These are phyloP conservation scores for Umimayanthus chanpuru DNA, from an alignment of 92 coral and sea anemone species.

Conservation along the genomic window DNA sequence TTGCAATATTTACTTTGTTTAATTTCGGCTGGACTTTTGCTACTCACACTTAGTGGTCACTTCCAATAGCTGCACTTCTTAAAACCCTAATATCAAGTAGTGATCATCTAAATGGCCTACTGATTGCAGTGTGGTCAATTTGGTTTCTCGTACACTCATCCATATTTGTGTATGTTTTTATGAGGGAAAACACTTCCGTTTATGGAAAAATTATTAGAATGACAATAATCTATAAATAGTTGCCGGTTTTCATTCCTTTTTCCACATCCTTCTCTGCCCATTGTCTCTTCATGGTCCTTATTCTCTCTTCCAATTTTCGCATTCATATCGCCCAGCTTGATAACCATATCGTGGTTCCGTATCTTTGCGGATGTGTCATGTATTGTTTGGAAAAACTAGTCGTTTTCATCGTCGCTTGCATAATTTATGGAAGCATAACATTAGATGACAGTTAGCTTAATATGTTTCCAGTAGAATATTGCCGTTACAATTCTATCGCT, in stretches of 20 bases:
- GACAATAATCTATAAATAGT: neutral
- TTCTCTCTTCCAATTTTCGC: neutral
- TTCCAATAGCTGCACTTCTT: neutral
- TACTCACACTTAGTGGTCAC: neutral
- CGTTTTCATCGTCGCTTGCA: neutral
- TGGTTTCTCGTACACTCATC: neutral
- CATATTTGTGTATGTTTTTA: neutral
- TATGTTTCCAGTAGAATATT: conserved; percentile 13
- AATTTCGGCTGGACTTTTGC: conserved; percentile 25
- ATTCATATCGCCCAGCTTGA: neutral
- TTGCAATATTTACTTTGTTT: neutral
- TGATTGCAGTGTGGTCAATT: neutral
- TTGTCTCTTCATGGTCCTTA: neutral
- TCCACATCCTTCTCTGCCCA: conserved; percentile 7
- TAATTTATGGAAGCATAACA: neutral
- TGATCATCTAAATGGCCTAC: neutral
- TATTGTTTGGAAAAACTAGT: neutral
- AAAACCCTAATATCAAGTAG: neutral
- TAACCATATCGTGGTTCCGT: neutral
- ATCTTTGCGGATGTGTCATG: neutral
- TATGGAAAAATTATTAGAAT: neutral
- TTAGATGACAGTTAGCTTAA: neutral
- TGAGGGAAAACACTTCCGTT: neutral
- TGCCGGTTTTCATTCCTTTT: conserved; percentile 9
- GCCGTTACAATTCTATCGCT: conserved; percentile 25